Evolutionary conservation across 2,888 invertebrate genomes (phyloP).

Genomic region (Enoplolaimus lenunculus): DNA sequence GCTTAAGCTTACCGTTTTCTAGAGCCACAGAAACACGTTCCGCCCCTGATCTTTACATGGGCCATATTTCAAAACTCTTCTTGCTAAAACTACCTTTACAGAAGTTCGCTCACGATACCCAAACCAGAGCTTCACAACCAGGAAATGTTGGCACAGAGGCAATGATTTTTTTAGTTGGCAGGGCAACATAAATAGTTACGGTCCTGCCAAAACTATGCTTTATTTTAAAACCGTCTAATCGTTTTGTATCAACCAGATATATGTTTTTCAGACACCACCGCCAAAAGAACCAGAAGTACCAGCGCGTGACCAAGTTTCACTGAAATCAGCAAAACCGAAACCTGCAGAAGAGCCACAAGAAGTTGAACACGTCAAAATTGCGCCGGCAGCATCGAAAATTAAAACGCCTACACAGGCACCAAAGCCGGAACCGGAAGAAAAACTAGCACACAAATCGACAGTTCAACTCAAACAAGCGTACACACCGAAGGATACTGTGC

Average conservation of each 20-base stretch:
- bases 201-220: not conserved
- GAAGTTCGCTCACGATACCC: too few species aligned
- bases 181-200: not conserved
- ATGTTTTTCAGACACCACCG: constrained; percentile 29
- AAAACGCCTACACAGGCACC: constrained; percentile 33
- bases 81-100: too few species aligned
- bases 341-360: constrained; percentile 14
- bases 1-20: too few species aligned
- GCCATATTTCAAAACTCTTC: too few species aligned
- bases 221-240: not conserved
- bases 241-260: not conserved
- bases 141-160: too few species aligned
- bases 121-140: too few species aligned
- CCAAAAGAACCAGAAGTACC: constrained; percentile 35
- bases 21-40: too few species aligned
- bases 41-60: too few species aligned
- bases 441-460: constrained; percentile 34
- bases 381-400: constrained; percentile 23
- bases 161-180: too few species aligned
- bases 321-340: constrained; percentile 22
- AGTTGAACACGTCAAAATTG: constrained; percentile 13
- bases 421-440: constrained; percentile 29
- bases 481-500: constrained; percentile 27
- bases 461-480: constrained; percentile 34
- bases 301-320: constrained; percentile 30